Evolutionary conservation across 1,140 invertebrate species (phyloP).

Genomic region (Camponotus pennsylvanicus): DNA sequence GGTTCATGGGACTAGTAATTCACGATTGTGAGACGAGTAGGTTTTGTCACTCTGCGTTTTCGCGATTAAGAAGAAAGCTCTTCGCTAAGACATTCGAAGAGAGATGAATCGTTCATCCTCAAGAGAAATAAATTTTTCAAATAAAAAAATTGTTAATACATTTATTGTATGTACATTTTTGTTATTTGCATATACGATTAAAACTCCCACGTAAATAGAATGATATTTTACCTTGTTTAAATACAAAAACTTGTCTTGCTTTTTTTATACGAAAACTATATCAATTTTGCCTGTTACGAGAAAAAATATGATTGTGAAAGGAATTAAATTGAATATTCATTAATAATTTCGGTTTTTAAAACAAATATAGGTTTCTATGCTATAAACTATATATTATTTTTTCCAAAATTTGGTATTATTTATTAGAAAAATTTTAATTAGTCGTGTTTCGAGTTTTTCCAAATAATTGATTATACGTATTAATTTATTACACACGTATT

Average conservation of each 20-base stretch:
- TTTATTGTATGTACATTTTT: neutral
- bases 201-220: neutral
- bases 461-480: neutral
- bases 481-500: neutral
- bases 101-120: neutral
- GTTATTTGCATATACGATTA: neutral
- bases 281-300: constrained; percentile 1
- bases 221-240: neutral
- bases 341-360: neutral
- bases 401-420: neutral
- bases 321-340: neutral
- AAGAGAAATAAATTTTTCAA: neutral
- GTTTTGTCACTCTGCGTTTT: constrained; percentile 32
- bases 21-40: constrained; percentile 55
- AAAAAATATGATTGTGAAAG: constrained; percentile 6
- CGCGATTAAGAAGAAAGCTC: constrained; percentile 14
- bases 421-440: neutral
- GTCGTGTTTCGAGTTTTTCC: neutral
- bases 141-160: neutral
- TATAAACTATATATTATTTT: constrained; percentile 13
- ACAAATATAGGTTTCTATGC: neutral
- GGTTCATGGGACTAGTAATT: constrained; percentile 58
- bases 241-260: neutral
- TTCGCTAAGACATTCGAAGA: too few species aligned
- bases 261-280: constrained; percentile 2